Percentiles rank a stretch among this genome's conserved stretches.
Conservation (phyloP, 2,113 vertebrate genomes). For the Collichthys lucidus region DNA sequence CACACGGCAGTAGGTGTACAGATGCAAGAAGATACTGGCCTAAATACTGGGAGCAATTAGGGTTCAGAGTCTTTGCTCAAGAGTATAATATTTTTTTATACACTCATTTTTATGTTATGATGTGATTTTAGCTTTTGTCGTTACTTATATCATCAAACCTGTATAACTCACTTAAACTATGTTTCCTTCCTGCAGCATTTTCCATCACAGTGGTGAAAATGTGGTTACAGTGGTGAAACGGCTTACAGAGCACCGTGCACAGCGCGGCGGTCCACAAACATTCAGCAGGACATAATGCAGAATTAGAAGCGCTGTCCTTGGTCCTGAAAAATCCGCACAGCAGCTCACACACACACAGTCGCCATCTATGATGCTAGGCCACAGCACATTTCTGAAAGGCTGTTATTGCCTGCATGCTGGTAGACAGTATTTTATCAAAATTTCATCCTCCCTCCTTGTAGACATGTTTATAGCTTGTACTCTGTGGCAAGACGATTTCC, state of each 20-base stretch:
- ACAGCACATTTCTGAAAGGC: conserved; percentile 24
- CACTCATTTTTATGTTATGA: not conserved
- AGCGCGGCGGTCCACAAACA: conserved; percentile 27
- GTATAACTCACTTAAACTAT: not conserved
- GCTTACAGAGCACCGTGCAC: conserved; percentile 28
- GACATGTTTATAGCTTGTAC: conserved; percentile 38
- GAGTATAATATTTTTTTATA: not conserved
- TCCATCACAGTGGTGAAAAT: conserved; percentile 2
- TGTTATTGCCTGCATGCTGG: conserved; percentile 35
- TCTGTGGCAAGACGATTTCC: conserved; percentile 27
- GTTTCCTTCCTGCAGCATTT: not conserved
- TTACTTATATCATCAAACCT: not conserved
- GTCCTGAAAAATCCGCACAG: conserved; percentile 54
- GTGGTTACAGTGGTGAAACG: conserved; percentile 13
- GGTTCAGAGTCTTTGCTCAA: not conserved
- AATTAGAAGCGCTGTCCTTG: conserved; percentile 55
- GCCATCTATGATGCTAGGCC: conserved; percentile 62
- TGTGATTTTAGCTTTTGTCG: not conserved
- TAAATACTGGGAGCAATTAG: not conserved
- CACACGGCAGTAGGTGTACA: too few relatives aligned
- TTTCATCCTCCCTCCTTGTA: conserved; percentile 30
- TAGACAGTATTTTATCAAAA: conserved; percentile 43
- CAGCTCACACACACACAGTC: conserved; percentile 1
- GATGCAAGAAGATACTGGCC: not conserved
- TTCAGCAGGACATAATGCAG: conserved; percentile 38